Evolutionary conservation across 2,113 vertebrate genomes (phyloP).

Genomic region (Thermophis baileyi): DNA sequence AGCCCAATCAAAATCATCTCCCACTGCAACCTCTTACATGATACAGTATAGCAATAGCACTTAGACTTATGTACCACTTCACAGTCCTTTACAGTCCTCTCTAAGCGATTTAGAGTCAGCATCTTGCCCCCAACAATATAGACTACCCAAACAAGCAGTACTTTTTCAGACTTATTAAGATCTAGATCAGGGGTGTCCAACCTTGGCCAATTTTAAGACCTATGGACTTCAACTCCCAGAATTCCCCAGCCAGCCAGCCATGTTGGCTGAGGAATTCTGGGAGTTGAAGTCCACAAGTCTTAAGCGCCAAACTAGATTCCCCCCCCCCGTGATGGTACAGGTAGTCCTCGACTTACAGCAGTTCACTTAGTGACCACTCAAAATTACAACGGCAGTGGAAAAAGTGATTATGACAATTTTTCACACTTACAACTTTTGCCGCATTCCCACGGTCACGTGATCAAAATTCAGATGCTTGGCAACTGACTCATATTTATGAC

Average conservation of each 20-base stretch:
- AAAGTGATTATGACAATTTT: not conserved
- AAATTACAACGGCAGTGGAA: not conserved
- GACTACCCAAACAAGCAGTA: not conserved
- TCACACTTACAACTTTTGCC: not conserved
- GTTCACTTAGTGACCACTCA: not conserved
- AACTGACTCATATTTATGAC: not conserved
- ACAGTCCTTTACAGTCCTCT: too few species aligned
- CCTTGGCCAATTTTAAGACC: not conserved
- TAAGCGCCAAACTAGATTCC: not conserved
- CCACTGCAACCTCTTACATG: not conserved
- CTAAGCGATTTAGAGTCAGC: too few species aligned
- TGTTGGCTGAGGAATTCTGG: not conserved
- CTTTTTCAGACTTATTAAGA: not conserved
- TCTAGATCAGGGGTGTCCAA: not conserved
- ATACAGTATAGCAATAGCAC: not conserved
- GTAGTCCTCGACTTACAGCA: too few species aligned
- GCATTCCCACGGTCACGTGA: not conserved
- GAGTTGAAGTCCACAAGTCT: not conserved
- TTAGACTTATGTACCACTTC: too few species aligned
- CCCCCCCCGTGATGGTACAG: too few species aligned
- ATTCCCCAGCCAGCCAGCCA: not conserved
- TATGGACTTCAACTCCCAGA: not conserved
- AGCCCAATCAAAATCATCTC: not conserved
- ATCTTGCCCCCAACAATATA: too few species aligned
- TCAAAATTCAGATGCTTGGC: not conserved